Base-by-base conservation (phyloP, 1,140 invertebrate genomes). In the Drosophila navojoa region DNA sequence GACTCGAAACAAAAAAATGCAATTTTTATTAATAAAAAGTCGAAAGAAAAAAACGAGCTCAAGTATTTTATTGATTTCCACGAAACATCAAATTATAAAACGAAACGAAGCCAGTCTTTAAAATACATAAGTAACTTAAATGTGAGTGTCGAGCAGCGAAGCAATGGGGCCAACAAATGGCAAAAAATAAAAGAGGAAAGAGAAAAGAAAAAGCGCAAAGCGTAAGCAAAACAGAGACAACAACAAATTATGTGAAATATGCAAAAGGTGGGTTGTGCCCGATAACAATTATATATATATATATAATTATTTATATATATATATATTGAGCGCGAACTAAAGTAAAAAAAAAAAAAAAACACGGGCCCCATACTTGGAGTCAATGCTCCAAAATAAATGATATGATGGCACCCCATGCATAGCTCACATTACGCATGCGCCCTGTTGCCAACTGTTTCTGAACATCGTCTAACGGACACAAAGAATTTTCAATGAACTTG, bases 1-100 rank as follows among this genome's bases (percentile, higher is more conserved):
- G 32, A 35, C 32, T 9, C 1, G 1, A 9, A 9, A 35, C 76
- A 29, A 5, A 29, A 5, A 32, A 32, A 0, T 32, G 69, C 22
- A 11, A 38, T 11, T 59, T 53, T 60, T 53, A 68, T 72, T 68
- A 72, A 72, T 58, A 62, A 64, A 71, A 50, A 52, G 9, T 1
- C 47, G 40, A 52, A 44, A 19, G 40, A 52, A 44, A 19, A 10
- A 52, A 25, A 63, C 10, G 22, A 5, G 1, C 10, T 22, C 53
- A 71, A 70, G 81, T 77, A 62, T 64, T 85, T 86, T 77, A 85
- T 85, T 77, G 81, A 85, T 85, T 85, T 85, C 81, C 81, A 81
- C 81, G 81, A 81, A 85, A 60, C 40, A 68, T 10, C 3, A 69
- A 63, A 13, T n/a, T 15, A 52, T 22, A 45, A 44, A 45, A 13